Evolutionary conservation across 2,113 vertebrate genomes (phyloP).

Genomic region (Sinocyclocheilus anophthalmus): DNA sequence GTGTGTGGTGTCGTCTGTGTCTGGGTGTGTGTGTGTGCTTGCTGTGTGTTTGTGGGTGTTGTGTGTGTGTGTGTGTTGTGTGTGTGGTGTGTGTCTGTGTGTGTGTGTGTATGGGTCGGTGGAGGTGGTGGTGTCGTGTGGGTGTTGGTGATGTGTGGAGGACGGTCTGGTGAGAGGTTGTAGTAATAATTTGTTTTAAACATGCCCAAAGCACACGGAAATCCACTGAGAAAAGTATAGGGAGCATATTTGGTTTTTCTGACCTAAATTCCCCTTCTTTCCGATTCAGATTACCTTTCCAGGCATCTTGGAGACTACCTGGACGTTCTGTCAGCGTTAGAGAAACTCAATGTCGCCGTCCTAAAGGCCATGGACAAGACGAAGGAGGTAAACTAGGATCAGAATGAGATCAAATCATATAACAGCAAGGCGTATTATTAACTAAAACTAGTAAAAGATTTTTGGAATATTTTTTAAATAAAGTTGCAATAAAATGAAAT

Average conservation of each 20-base stretch:
- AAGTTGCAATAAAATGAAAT: not conserved
- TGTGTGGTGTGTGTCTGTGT: no score
- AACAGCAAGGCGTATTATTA: not conserved
- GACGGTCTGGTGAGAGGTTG: not conserved
- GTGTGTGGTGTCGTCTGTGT: rapidly evolving
- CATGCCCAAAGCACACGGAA: not conserved
- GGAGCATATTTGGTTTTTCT: not conserved
- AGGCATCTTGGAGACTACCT: conserved; percentile 89
- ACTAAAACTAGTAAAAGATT: not conserved
- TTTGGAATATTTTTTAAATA: not conserved
- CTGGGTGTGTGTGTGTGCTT: no score
- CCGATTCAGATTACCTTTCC: conserved; percentile 88
- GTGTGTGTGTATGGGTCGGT: no score
- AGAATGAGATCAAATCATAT: not conserved
- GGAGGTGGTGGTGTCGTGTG: no score
- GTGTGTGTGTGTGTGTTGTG: no score
- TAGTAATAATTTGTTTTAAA: no score
- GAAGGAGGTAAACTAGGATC: conserved; percentile 82
- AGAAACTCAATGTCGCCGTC: conserved; percentile 88
- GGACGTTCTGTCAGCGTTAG: conserved; percentile 89
- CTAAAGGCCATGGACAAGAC: conserved; percentile 96
- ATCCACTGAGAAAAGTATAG: not conserved
- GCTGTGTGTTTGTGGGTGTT: no score
- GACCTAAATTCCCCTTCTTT: not conserved
- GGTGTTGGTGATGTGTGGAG: no score